A percentile compares a stretch with the other conserved stretches of the same genome.
phyloP scores from a whole-genome alignment of 1,140 invertebrate species.

The Cheumatopsyche charites region DNA sequence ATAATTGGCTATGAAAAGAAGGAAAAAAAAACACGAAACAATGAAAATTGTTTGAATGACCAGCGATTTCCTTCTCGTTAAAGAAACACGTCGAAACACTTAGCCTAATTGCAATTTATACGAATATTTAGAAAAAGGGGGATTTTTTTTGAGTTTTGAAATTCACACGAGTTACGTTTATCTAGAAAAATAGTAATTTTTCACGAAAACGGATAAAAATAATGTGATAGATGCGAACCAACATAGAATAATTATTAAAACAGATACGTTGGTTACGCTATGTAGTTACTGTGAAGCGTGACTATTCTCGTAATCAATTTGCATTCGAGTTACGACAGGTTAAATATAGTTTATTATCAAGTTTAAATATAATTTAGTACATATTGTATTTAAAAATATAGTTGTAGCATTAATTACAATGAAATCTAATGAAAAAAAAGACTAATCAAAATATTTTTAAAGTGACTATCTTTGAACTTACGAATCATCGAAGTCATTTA shows the following conservation, averaged over 20 bases:
- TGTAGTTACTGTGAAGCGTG: not conserved
- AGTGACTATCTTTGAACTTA: too few relatives aligned
- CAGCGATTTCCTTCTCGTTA: conserved; percentile 9
- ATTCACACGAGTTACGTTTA: too few relatives aligned
- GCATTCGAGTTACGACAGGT: not conserved
- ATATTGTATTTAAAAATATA: too few relatives aligned
- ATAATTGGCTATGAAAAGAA: not conserved
- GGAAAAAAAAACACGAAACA: too few relatives aligned
- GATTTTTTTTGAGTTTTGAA: too few relatives aligned
- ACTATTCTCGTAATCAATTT: conserved; percentile 17
- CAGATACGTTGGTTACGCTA: conserved; percentile 1
- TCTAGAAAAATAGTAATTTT: too few relatives aligned
- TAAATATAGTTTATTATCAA: too few relatives aligned
- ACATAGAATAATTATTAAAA: conserved; percentile 17
- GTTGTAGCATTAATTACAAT: not conserved
- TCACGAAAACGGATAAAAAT: not conserved
- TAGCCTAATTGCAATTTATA: conserved; percentile 19
- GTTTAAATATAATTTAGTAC: too few relatives aligned
- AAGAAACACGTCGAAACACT: conserved; percentile 15
- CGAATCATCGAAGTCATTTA: too few relatives aligned
- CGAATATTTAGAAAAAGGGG: not conserved
- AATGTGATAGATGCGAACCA: conserved; percentile 5
- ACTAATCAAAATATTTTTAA: not conserved
- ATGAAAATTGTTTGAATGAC: not conserved
- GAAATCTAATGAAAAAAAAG: not conserved